Conservation (phyloP, 2,113 vertebrate species). For the Spheniscus mendiculus region DNA sequence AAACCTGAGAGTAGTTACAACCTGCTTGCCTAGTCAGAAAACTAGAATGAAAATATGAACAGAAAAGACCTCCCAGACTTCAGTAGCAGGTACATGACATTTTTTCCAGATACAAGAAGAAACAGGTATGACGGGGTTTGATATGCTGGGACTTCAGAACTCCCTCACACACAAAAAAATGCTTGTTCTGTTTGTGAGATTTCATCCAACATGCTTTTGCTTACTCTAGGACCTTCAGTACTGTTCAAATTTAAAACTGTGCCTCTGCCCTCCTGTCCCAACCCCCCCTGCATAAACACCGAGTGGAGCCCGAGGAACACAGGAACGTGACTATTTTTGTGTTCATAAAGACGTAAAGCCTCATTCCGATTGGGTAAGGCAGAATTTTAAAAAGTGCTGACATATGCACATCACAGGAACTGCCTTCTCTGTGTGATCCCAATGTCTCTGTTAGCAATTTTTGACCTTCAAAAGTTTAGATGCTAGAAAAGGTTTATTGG, state of each 20-base stretch:
- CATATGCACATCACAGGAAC: neutral
- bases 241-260: neutral
- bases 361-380: neutral
- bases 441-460: neutral
- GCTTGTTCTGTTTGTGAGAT: neutral
- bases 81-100: fast-evolving
- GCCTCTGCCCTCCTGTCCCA: neutral
- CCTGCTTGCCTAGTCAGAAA: neutral
- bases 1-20: neutral
- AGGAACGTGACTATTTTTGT: neutral
- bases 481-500: neutral
- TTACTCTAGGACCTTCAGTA: neutral
- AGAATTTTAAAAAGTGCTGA: slow-evolving; percentile 5
- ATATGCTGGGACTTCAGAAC: neutral
- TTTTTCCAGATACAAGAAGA: neutral
- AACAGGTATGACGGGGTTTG: neutral
- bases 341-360: neutral
- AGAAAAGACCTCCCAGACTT: neutral
- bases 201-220: neutral
- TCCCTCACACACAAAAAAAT: neutral
- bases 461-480: neutral
- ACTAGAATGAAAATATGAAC: neutral
- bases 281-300: neutral
- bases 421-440: neutral
- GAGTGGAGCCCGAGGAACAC: neutral